Conservation (phyloP, 92 coral and sea anemone species). For the Palythoa grandiflora region DNA sequence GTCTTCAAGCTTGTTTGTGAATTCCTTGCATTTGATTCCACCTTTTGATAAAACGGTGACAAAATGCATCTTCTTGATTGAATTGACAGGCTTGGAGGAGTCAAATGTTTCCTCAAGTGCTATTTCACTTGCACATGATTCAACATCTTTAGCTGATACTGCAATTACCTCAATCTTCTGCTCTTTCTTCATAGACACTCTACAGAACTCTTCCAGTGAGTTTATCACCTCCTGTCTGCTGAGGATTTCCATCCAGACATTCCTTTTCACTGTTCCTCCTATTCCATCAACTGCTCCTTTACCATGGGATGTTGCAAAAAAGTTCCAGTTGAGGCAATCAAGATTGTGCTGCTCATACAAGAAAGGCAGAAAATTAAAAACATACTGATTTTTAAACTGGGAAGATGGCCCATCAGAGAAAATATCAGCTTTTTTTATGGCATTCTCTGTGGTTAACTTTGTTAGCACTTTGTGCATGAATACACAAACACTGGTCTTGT, state of each 20-base stretch:
- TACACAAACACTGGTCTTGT: slow-evolving; percentile 66
- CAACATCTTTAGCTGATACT: background rate
- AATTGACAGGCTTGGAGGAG: slow-evolving; percentile 40
- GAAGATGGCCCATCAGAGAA: slow-evolving; percentile 56
- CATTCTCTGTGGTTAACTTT: slow-evolving; percentile 36
- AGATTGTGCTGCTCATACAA: slow-evolving; percentile 47
- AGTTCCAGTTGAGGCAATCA: slow-evolving; percentile 54
- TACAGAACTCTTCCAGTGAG: slow-evolving; percentile 53
- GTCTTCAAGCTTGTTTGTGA: slow-evolving; percentile 26
- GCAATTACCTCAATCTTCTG: slow-evolving; percentile 23
- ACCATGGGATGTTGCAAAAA: slow-evolving; percentile 59
- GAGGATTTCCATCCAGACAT: slow-evolving; percentile 66
- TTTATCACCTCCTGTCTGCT: slow-evolving; percentile 46
- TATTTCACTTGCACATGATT: slow-evolving; percentile 15
- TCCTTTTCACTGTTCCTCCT: slow-evolving; percentile 45
- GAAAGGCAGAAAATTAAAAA: slow-evolving; percentile 55
- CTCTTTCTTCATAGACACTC: slow-evolving; percentile 41
- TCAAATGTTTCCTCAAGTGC: slow-evolving; percentile 20
- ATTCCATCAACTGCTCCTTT: slow-evolving; percentile 20
- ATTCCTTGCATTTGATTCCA: slow-evolving; percentile 49
- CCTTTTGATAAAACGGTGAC: slow-evolving; percentile 42
- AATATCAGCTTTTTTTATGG: slow-evolving; percentile 58
- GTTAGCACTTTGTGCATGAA: slow-evolving; percentile 55
- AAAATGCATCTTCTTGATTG: slow-evolving; percentile 61
- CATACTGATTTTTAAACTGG: slow-evolving; percentile 66